These are phyloP conservation scores for Tanypteryx hageni DNA, from an alignment of 2,888 invertebrate genomes.

Conservation along the genomic window DNA sequence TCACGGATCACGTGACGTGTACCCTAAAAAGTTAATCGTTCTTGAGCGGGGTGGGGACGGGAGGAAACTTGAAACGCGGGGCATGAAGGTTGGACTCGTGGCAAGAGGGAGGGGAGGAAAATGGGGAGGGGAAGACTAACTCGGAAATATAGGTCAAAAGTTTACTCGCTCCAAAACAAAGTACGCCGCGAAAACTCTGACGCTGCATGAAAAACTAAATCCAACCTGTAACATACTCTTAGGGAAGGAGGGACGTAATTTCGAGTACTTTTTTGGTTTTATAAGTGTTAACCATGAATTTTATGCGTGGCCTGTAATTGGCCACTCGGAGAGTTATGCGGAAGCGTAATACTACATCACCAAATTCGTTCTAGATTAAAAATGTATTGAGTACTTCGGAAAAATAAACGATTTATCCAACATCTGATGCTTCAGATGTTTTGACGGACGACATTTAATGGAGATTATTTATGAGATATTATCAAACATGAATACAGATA, in stretches of 20 bases:
- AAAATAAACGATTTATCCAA: no score
- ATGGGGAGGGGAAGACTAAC: neutral
- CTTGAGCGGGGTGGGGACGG: neutral
- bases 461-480: no score
- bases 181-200: neutral
- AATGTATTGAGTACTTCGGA: no score
- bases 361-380: no score
- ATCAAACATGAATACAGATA: no score
- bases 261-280: no score
- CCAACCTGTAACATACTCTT: neutral
- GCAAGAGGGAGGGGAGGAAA: neutral
- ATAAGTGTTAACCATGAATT: no score
- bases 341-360: no score
- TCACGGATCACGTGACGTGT: slow-evolving; percentile 3
- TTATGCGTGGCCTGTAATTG: no score
- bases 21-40: slow-evolving; percentile 36
- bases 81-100: neutral
- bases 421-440: no score
- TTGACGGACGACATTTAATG: no score
- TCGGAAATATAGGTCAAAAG: slow-evolving; percentile 49
- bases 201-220: neutral
- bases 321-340: no score
- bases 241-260: neutral
- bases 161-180: slow-evolving; percentile 50
- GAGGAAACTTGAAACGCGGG: neutral